Base-by-base conservation (phyloP, 2,113 vertebrate genomes). In the Psettodes erumei region DNA sequence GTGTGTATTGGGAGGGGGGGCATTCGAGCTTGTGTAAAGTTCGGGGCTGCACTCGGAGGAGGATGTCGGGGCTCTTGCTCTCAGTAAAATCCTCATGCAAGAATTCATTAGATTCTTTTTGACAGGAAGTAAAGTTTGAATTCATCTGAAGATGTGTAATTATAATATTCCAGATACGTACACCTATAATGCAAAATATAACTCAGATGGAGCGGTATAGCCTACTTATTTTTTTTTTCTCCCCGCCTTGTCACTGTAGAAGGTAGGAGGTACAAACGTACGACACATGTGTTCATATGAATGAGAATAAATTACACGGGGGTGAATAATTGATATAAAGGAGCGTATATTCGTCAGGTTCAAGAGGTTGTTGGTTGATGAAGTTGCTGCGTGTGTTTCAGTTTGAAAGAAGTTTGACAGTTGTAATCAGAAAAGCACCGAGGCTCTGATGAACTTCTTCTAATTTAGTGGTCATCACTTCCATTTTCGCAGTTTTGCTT, bases 91-190 rank as follows among this genome's bases (percentile, higher is more conserved):
- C 85, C 85, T 92, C 86, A 87, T 90, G 80, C 85, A 88, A 92
- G 75, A 90, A 91, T 89, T 89, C 76, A 88, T 93, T 83, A 80
- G 75, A 81, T 89, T 89, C 86, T 80, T 86, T 92, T 83, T 87
- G 89, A 89, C 86, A 90, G 84, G 82, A 87, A 91, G 73, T 79
- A 85, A 88, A 91, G 86, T 91, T 88, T 83, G 87, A 88, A 89
- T 84, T 87, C 75, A 85, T 89, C 77, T 90, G 86, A 87, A 90
- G 90, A 79, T 1, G 40, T 82, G 82, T 89, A 76, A 89, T 90
- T 90, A 88, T 89, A 84, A 89, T 90, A 89, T 92, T 82, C 78
- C 74, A 72, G 78, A 86, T 88, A 77, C 89, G 77, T 87, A 86
- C 89, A 89, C 88, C 82, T 89, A 75, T 79, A 90, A 85, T 84